These are phyloP conservation scores for Leptocoma aspasia DNA, from an alignment of 2,113 vertebrate species.

Conservation along the genomic window DNA sequence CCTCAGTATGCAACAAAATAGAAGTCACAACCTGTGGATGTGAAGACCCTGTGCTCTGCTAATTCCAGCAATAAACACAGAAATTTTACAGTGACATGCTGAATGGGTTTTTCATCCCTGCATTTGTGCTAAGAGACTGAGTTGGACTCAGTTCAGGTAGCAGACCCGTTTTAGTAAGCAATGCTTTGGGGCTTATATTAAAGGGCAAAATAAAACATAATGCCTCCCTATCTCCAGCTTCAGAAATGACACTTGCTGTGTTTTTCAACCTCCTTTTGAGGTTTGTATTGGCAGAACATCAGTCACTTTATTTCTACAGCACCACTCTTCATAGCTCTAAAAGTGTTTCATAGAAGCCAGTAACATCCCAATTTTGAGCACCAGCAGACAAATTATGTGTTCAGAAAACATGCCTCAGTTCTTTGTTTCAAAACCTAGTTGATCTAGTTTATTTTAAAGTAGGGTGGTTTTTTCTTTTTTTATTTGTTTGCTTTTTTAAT, in stretches of 20 bases:
- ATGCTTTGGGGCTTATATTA: conserved; percentile 56
- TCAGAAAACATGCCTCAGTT: conserved; percentile 37
- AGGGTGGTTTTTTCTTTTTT: neutral
- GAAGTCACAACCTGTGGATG: neutral
- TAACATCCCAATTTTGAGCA: conserved; percentile 44
- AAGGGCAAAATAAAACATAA: conserved; percentile 65
- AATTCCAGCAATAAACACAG: conserved; percentile 3
- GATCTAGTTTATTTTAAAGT: neutral
- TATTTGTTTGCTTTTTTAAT: neutral
- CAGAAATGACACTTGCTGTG: conserved; percentile 44
- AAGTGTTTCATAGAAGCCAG: conserved; percentile 30
- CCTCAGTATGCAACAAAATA: neutral
- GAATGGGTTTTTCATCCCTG: conserved; percentile 14
- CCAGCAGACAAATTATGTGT: conserved; percentile 45
- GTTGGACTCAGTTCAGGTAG: conserved; percentile 59
- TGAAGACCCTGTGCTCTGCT: neutral
- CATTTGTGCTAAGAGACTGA: conserved; percentile 50
- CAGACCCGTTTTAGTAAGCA: conserved; percentile 31
- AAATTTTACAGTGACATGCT: conserved; percentile 3
- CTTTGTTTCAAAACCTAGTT: conserved; percentile 27
- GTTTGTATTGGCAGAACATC: conserved; percentile 64
- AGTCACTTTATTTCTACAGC: conserved; percentile 61
- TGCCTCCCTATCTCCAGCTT: conserved; percentile 42
- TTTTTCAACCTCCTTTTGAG: conserved; percentile 65
- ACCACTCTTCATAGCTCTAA: conserved; percentile 40